These are phyloP conservation scores for Sinocyclocheilus maitianheensis DNA, from an alignment of 2,113 vertebrate species.

Conservation along the genomic window DNA sequence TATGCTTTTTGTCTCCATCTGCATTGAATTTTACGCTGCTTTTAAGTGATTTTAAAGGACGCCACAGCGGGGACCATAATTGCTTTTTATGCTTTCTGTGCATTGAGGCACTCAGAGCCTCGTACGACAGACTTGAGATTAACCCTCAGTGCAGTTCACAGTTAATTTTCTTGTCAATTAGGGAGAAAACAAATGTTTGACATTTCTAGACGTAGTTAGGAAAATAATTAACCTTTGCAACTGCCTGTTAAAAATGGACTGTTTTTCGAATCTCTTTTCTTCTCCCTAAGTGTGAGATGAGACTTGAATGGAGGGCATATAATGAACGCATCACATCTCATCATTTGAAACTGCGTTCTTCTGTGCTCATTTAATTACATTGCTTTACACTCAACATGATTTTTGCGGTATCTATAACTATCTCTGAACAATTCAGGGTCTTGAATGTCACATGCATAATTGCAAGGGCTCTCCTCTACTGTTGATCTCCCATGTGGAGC, in stretches of 20 bases:
- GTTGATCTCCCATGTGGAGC: constrained; percentile 19
- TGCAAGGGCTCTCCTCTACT: neutral
- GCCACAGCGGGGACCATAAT: constrained; percentile 58
- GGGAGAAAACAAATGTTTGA: constrained; percentile 73
- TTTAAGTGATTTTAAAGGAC: constrained; percentile 65
- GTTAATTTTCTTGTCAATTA: constrained; percentile 72
- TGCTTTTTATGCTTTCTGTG: constrained; percentile 65
- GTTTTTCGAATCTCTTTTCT: constrained; percentile 56
- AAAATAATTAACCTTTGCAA: constrained; percentile 70
- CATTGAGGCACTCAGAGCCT: constrained; percentile 64
- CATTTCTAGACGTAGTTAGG: constrained; percentile 69
- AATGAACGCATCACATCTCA: constrained; percentile 50
- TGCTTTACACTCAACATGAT: constrained; percentile 35
- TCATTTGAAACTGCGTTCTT: constrained; percentile 52
- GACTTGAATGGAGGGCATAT: constrained; percentile 25
- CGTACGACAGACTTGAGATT: constrained; percentile 56
- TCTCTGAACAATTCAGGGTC: constrained; percentile 40
- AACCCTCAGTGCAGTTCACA: constrained; percentile 66
- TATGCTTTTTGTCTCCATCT: constrained; percentile 66
- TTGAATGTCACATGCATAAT: constrained; percentile 45
- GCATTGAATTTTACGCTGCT: constrained; percentile 62
- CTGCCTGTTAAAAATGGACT: constrained; percentile 59
- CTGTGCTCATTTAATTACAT: constrained; percentile 57
- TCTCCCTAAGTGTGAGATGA: constrained; percentile 43
- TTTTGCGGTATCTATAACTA: constrained; percentile 37